Evolutionary conservation across 1,140 invertebrate species (phyloP), one percentile per base, ranked within the genome.

Genomic region (Ctenoplectra terminalis): DNA sequence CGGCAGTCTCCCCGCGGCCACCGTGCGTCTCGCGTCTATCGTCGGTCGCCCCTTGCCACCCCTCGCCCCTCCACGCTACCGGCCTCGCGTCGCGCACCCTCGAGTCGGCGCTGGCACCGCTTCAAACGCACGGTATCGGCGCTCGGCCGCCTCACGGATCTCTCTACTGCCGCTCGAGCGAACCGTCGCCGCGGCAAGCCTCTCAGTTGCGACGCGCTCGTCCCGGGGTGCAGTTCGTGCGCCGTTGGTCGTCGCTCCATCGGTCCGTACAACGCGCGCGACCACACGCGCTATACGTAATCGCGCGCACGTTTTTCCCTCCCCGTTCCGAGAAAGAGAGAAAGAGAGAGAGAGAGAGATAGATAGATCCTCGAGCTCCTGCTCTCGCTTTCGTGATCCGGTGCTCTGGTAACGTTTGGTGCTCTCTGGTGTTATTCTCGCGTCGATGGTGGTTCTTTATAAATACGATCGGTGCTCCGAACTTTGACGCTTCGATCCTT

Each of bases 141-240:
- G 77, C 67, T 60, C 31, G 54, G 52, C 84, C 82, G 82, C 72
- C 83, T 83, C 86, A 82, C 86, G 86, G 74, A 83, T 58, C 72
- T 46, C 67, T 71, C 85, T 73, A 81, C 77, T 72, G 86, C 77
- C 82, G 85, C 58, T 82, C 86, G 86, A 81, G 54, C 75, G 85
- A 86, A 84, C 76, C 86, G 86, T 67, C 75, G 84, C 83, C 83
- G 81, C 69, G 66, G 48, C 78, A 72, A 82, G 83, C 85, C 90
- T 90, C 89, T 94, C 92, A 94, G 93, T 94, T 92, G 93, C 92
- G 93, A 93, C 93, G 93, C 93, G 93, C 92, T 92, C 92, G 91
- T 92, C 93, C 93, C 92, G 90, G 93, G 92, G 92, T 92, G 90
- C 86, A 91, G 86, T 86, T 92, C 91, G 91, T 91, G 85, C 85